These are phyloP conservation scores for Fragum whitleyi DNA, from an alignment of 2,888 invertebrate genomes.

Conservation along the genomic window DNA sequence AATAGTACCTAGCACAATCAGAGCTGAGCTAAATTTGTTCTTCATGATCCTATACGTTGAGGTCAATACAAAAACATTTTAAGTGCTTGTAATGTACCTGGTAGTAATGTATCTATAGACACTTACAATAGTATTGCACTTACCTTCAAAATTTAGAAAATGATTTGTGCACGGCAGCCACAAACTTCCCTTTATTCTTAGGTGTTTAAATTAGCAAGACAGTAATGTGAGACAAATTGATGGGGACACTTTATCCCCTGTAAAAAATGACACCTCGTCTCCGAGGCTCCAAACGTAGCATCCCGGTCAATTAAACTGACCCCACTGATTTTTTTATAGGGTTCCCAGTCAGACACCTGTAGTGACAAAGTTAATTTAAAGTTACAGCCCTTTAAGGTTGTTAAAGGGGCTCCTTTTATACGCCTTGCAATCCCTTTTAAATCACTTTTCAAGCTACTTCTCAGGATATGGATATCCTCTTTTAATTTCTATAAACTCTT, in stretches of 20 bases:
- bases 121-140: no score
- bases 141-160: no score
- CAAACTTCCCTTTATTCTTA: no score
- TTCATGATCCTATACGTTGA: no score
- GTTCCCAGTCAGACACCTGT: constrained; percentile 1
- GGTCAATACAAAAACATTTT: no score
- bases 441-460: not conserved
- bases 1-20: no score
- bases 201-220: constrained; percentile 1
- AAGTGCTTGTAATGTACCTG: no score
- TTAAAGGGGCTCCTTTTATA: not conserved
- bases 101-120: no score
- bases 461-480: not conserved
- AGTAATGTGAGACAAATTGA: not conserved
- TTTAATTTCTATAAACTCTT: not conserved
- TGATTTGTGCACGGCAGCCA: no score
- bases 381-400: constrained; percentile 6
- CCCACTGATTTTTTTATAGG: constrained; percentile 3
- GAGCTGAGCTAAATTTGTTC: no score
- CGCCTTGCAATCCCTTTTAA: not conserved
- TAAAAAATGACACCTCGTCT: constrained; percentile 25
- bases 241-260: not conserved
- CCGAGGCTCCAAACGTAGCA: constrained; percentile 13
- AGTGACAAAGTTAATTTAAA: constrained; percentile 31
- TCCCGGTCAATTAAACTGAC: constrained; percentile 29